Evolutionary conservation across 2,797 vertebrate species (phyloP), one percentile per base, ranked within the genome.

Genomic region (Mionectes olivaceus): DNA sequence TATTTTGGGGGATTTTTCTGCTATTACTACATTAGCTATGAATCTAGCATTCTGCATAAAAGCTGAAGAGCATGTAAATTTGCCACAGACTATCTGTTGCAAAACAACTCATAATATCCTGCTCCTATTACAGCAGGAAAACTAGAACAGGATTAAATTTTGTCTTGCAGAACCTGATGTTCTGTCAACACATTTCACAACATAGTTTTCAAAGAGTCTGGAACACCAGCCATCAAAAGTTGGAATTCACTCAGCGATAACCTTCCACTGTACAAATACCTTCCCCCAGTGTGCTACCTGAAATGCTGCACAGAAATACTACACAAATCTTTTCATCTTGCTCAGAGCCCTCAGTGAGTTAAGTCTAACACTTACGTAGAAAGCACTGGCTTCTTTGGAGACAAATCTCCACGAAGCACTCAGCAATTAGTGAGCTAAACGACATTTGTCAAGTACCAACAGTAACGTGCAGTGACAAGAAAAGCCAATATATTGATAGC

Each of bases 401-500:
- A 67, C 19, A 87, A 70, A 68, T 18, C 44, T 80, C 87, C 69
- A 17, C 3, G 65, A 47, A 87, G 41, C 23, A 27, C 63, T 59
- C 32, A 5, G 39, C 39, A 56, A 83, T 64, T 28, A 46, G 7
- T 6, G 32, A 53, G 59, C 61, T 84, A 70, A 83, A 41, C 15
- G 46, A 9, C 53, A 41, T 57, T 70, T 56, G 27, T 39, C 60
- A 76, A 2, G 23, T 21, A 69, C 46, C 41, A 74, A 44, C 28
- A 90, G 44, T 46, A 79, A 59, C 28, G 15, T 0, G 6, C 39
- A 85, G 57, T 23, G 37, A 84, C 77, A 89, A 60, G 30, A 57
- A 68, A 77, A 85, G 71, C 28, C 86, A 85, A 84, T 79, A 76
- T 84, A 95, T 70, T 25, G 49, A 93, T 17, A 92, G 47, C n/a